Evolutionary conservation across 2,888 invertebrate genomes (phyloP), one percentile per base, ranked within the genome.

Genomic region (Drosophila merina): DNA sequence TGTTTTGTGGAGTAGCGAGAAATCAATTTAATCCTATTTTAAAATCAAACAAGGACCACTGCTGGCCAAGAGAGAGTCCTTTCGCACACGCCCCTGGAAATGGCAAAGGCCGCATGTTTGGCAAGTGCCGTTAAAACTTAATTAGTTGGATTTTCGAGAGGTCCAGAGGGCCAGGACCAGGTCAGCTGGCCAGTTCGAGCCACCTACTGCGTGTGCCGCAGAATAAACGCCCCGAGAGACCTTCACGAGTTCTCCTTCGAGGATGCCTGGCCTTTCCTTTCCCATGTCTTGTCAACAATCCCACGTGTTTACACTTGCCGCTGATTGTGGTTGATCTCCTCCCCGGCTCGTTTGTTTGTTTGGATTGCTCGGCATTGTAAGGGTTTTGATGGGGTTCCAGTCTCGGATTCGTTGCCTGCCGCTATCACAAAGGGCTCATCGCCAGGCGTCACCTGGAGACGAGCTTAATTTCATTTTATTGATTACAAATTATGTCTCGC

Each of bases 111-210:
- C 66, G 54, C 52, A 75, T 76, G 72, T 77, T 82, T 87, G 73
- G 79, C 87, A 87, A 84, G 79, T 84, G 84, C 87, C 86, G 82
- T 79, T 82, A 79, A 85, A 85, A 82, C 87, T 84, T 84, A 84
- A 84, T 84, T 84, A 84, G 86, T 74, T 69, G 62, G 77, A 77
- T 83, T 81, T 75, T 76, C 67, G 12, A 68, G 76, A 66, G 58
- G 38, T 55, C 63, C 31, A 52, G 45, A n/a, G 31, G 8, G 6
- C n/a, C 9, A 5, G 14, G 51, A 20, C 54, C 38, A 7, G 57
- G 49, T 52, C 58, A 54, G 64, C 40, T 20, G 40, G 50, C 42
- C 50, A 64, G 12, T 44, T 66, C 4, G 33, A 71, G 63, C 63
- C 86, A 60, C 87, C 87, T 79, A 85, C 84, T 84, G 83, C 52